phyloP scores from a whole-genome alignment of 2,113 vertebrate species.

The Thunnus thynnus region DNA sequence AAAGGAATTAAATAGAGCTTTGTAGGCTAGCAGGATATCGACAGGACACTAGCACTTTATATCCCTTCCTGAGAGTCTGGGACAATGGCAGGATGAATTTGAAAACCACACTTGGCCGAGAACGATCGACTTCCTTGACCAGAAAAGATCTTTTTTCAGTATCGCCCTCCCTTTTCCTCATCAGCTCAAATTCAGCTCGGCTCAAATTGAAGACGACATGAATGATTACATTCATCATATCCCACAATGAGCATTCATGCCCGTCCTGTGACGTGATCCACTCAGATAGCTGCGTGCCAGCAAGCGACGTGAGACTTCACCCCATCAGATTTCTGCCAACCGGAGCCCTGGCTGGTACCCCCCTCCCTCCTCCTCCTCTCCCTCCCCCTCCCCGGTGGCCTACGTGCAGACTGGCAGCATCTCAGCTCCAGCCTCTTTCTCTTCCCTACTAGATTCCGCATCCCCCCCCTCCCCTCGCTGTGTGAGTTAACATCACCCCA shows the following conservation, averaged over 20 bases:
- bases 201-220: constrained; percentile 54
- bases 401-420: constrained; percentile 79
- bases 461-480: constrained; percentile 10
- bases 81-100: background rate
- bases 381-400: constrained; percentile 51
- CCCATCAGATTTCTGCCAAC: constrained; percentile 55
- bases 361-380: background rate
- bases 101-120: constrained; percentile 10
- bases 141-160: constrained; percentile 15
- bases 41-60: background rate
- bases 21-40: background rate
- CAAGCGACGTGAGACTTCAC: constrained; percentile 60
- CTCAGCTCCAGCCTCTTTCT: constrained; percentile 56
- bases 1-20: background rate
- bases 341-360: constrained; percentile 23
- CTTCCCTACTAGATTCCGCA: constrained; percentile 40
- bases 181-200: constrained; percentile 56
- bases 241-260: constrained; percentile 75
- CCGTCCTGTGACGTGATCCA: constrained; percentile 63
- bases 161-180: constrained; percentile 29
- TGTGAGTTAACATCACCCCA: constrained; percentile 71
- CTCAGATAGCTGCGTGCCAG: constrained; percentile 52
- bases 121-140: constrained; percentile 18
- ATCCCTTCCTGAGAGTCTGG: background rate
- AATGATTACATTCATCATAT: constrained; percentile 80